A percentile compares a stretch with the other conserved stretches of the same genome.
These are phyloP conservation scores for Craseonycteris thonglongyai DNA, from an alignment of 2,113 vertebrate genomes.

Conservation along the genomic window DNA sequence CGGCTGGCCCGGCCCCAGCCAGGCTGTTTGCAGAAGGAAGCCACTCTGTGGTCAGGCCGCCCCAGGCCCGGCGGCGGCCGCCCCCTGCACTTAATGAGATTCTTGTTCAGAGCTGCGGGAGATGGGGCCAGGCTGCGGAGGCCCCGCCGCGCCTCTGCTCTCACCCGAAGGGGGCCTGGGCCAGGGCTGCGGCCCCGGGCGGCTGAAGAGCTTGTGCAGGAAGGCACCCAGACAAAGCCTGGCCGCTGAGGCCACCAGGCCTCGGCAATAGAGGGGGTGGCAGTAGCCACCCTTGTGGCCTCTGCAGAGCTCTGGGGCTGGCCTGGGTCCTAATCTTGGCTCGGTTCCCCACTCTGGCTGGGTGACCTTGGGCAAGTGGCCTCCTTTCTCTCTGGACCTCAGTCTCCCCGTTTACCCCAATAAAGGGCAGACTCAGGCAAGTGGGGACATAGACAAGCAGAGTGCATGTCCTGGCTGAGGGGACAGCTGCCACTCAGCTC, in stretches of 20 bases:
- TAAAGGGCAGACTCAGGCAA: neutral
- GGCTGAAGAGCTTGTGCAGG: neutral
- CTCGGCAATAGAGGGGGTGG: neutral
- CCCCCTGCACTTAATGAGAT: conserved; percentile 64
- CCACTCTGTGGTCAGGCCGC: conserved; percentile 60
- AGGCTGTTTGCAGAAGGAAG: conserved; percentile 59
- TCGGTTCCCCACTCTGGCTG: neutral
- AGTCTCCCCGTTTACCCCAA: neutral
- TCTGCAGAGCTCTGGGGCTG: neutral
- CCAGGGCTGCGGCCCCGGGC: neutral
- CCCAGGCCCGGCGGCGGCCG: conserved; percentile 43
- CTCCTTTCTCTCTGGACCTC: neutral
- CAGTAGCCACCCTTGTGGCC: neutral
- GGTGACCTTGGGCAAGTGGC: neutral
- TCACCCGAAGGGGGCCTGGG: conserved; percentile 35
- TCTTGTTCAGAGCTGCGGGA: conserved; percentile 67
- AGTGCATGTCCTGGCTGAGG: neutral
- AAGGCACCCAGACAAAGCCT: conserved; percentile 26
- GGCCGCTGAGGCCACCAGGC: neutral
- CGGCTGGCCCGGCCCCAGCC: neutral
- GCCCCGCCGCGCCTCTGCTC: conserved; percentile 43
- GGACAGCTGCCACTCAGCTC: neutral
- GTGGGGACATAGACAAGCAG: neutral
- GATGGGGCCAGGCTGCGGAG: conserved; percentile 34
- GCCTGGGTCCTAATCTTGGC: neutral